These are phyloP conservation scores for Scolopax rusticola DNA, from an alignment of 2,797 vertebrate species.

Conservation along the genomic window DNA sequence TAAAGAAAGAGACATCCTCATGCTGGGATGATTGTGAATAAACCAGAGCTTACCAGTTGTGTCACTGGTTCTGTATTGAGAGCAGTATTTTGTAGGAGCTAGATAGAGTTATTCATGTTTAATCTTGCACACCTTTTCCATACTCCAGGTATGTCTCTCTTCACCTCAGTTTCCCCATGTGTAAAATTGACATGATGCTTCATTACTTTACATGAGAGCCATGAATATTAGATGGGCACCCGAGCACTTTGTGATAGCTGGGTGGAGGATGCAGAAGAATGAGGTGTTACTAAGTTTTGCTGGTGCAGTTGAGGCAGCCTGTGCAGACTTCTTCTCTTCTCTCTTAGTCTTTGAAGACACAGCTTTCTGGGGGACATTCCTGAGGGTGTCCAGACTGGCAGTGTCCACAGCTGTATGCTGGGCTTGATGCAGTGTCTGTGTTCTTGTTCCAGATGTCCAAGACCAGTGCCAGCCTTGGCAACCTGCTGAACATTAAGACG, in stretches of 20 bases:
- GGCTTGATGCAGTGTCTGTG: background rate
- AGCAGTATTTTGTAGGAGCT: background rate
- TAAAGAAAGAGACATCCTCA: background rate
- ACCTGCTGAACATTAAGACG: slow-evolving; percentile 88
- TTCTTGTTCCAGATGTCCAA: slow-evolving; percentile 88
- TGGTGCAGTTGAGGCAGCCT: background rate
- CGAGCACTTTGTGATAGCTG: background rate
- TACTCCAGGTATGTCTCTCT: background rate
- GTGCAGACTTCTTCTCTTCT: background rate
- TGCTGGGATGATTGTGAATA: background rate
- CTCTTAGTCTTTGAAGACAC: background rate
- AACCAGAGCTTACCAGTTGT: background rate
- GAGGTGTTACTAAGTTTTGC: background rate
- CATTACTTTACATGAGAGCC: background rate
- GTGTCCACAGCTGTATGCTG: background rate
- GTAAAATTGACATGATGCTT: background rate
- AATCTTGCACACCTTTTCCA: background rate
- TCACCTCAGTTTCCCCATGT: background rate
- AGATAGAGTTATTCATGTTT: background rate
- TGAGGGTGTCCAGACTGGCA: background rate
- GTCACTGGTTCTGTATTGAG: background rate
- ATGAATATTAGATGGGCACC: background rate
- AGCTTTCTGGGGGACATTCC: background rate
- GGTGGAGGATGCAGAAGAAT: background rate
- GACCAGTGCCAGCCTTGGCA: slow-evolving; percentile 88